Evolutionary conservation across 2,888 invertebrate species (phyloP).

Genomic region (Alviniconcha strummeri): DNA sequence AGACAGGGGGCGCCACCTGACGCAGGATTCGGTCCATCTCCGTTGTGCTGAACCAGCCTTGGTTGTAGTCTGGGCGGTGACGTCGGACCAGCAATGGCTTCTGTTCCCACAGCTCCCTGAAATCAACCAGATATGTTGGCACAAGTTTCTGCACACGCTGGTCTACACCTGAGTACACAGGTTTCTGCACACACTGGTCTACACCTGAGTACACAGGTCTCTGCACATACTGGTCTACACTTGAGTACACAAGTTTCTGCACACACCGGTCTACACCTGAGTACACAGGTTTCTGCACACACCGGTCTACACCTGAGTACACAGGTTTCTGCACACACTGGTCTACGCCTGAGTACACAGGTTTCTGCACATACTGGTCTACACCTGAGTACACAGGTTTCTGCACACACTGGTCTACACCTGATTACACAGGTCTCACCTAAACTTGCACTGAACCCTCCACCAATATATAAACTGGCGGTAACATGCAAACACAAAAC

Average conservation of each 20-base stretch:
- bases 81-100: constrained; percentile 82
- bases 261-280: no score
- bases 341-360: no score
- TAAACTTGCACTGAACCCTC: no score
- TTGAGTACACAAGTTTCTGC: not conserved
- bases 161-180: not conserved
- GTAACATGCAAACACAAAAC: constrained; percentile 3
- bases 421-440: no score
- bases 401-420: no score
- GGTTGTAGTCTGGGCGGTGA: constrained; percentile 79
- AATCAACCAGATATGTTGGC: constrained; percentile 3
- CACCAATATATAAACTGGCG: not conserved
- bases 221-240: not conserved
- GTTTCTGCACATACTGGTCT: no score
- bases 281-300: no score
- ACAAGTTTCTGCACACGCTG: not conserved
- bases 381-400: no score
- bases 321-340: no score
- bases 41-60: constrained; percentile 83
- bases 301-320: no score
- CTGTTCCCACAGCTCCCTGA: constrained; percentile 83
- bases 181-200: not conserved
- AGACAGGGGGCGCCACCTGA: constrained; percentile 56
- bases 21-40: constrained; percentile 85
- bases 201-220: not conserved